A percentile compares a stretch with the other conserved stretches of the same genome.
Evolutionary conservation across 2,797 vertebrate genomes (phyloP).

Genomic region (Pseudochirops corinnae): DNA sequence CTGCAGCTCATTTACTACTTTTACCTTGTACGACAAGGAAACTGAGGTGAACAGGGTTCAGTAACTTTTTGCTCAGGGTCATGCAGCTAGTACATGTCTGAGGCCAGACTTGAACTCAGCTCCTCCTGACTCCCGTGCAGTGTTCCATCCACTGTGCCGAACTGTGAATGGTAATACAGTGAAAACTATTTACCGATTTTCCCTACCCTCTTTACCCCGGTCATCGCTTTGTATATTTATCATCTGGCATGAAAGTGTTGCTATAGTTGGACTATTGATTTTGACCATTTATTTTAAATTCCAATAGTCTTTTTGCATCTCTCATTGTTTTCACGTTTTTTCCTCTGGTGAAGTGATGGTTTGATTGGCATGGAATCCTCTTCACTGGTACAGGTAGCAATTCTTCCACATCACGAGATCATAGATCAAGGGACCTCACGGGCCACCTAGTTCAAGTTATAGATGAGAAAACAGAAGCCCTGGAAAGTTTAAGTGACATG

Average conservation of each 20-base stretch:
- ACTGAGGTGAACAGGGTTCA: neutral
- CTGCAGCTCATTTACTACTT: neutral
- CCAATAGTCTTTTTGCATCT: neutral
- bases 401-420: neutral
- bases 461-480: neutral
- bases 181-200: neutral
- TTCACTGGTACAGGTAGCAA: neutral
- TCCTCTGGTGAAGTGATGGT: neutral
- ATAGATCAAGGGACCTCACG: neutral
- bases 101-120: neutral
- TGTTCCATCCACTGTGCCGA: neutral
- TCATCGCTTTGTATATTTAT: neutral
- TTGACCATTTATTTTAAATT: neutral
- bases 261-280: neutral
- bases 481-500: neutral
- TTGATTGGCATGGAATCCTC: neutral
- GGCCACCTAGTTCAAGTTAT: neutral
- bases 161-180: neutral
- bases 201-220: neutral
- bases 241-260: neutral
- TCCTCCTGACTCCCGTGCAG: too few relatives aligned
- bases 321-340: neutral
- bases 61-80: neutral
- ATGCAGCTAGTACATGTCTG: neutral
- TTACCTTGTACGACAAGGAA: neutral